Evolutionary conservation across 2,888 invertebrate species (phyloP), one percentile per base, ranked within the genome.

Genomic region (Thymelicus acteon): DNA sequence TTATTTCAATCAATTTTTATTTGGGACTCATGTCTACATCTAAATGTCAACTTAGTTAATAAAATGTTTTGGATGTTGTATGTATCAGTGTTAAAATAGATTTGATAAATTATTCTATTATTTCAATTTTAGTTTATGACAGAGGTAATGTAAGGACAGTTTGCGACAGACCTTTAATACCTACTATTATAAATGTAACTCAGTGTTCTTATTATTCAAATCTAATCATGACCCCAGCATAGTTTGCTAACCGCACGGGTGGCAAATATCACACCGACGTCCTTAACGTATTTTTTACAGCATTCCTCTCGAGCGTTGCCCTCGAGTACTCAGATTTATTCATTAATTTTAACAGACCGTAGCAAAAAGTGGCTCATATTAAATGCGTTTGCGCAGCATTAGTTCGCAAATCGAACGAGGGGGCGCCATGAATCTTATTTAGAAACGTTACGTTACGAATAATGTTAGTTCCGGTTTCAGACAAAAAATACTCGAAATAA

Each of bases 281-380:
- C 90, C 90, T 91, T 90, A 88, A 83, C 85, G 83, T 82, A 88
- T 89, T 92, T 92, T 93, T 93, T 91, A 89, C 85, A 87, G 85
- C 91, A 92, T 91, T 90, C 91, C 87, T 74, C 75, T 77, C 83
- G 92, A 85, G 77, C 91, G 76, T 91, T 89, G 92, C 92, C 91
- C 93, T 88, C 88, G 82, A 78, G 85, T 87, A 90, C 87, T 88
- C 85, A 84, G 80, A 87, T 90, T 89, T 91, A 91, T 88, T 89
- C 86, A 88, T 90, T 88, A 89, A 86, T 88, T 90, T 90, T 88
- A 87, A 88, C 84, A 86, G 80, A 79, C 81, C 77, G 77, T 77
- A 83, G 84, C 88, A 92, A 92, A 92, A 92, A 92, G 85, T 88
- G 85, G 85, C 83, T 86, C 82, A 87, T 85, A 87, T 86, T 84